Evolutionary conservation across 2,113 vertebrate genomes (phyloP).

Genomic region (Eubucco bourcierii): DNA sequence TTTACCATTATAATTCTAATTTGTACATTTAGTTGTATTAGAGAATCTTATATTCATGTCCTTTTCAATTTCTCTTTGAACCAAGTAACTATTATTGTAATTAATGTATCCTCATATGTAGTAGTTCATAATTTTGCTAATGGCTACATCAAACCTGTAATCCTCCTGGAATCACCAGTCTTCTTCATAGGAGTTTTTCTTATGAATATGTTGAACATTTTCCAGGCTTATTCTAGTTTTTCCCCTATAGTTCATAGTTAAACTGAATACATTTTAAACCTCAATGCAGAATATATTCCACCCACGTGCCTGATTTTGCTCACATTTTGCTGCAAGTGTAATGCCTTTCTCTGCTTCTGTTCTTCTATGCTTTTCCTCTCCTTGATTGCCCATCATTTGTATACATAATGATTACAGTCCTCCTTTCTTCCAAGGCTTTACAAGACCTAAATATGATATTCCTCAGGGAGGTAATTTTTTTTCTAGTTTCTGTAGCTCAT

Average conservation of each 20-base stretch:
- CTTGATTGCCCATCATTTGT: background rate
- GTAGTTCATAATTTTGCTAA: background rate
- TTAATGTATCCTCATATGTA: background rate
- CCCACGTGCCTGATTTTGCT: background rate
- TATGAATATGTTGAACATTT: background rate
- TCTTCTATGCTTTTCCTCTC: background rate
- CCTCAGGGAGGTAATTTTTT: background rate
- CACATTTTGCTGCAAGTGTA: background rate
- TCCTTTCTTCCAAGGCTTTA: background rate
- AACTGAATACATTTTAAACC: background rate
- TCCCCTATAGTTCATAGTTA: background rate
- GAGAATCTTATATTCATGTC: background rate
- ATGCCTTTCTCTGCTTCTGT: background rate
- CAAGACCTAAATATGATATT: background rate
- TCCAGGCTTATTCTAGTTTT: background rate
- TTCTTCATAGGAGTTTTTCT: background rate
- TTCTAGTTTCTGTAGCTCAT: background rate
- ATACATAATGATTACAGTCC: background rate
- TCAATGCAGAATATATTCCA: background rate
- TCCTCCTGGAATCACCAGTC: background rate
- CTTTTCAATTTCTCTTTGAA: background rate
- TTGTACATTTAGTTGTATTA: background rate
- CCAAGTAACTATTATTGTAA: background rate
- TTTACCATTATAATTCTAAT: background rate
- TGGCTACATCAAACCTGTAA: background rate